Percentiles rank a stretch among this genome's conserved stretches.
Evolutionary conservation across 1,140 invertebrate genomes (phyloP).

Genomic region (Latrodectus geometricus): DNA sequence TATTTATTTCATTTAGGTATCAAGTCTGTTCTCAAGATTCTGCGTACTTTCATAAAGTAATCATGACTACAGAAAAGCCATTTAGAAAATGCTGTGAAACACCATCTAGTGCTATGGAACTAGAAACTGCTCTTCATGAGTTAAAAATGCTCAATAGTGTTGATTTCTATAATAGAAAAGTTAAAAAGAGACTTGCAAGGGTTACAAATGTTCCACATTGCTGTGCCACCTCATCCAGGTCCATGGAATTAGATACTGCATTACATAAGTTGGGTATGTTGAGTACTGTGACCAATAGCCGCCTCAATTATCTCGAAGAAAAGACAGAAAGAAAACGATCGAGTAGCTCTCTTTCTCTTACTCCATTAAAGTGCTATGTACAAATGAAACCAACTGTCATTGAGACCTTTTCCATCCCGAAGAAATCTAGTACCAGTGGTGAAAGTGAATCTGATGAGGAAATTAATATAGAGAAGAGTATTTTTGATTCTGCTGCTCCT

Average conservation of each 20-base stretch:
- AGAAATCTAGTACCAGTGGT: conserved; percentile 1
- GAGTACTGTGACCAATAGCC: conserved; percentile 21
- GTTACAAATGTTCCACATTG: neutral
- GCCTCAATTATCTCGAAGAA: conserved; percentile 31
- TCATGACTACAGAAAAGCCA: too few species aligned
- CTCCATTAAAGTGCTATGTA: conserved; percentile 6
- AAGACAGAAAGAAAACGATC: neutral
- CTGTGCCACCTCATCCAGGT: neutral
- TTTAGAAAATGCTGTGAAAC: too few species aligned
- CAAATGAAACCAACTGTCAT: conserved; percentile 51
- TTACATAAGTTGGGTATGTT: conserved; percentile 47
- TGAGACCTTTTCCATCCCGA: conserved; percentile 33
- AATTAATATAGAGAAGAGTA: neutral
- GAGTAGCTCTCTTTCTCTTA: conserved; percentile 6
- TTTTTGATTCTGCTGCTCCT: neutral
- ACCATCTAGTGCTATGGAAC: conserved; percentile 26
- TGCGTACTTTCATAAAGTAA: too few species aligned
- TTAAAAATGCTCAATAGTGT: conserved; percentile 39
- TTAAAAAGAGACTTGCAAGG: neutral
- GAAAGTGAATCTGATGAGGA: conserved; percentile 19
- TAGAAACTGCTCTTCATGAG: conserved; percentile 50
- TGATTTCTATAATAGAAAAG: neutral
- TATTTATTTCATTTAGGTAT: too few species aligned
- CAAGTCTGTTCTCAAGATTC: too few species aligned
- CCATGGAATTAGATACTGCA: conserved; percentile 45